Evolutionary conservation across 2,113 vertebrate species (phyloP).

Genomic region (Malurus cyaneus): DNA sequence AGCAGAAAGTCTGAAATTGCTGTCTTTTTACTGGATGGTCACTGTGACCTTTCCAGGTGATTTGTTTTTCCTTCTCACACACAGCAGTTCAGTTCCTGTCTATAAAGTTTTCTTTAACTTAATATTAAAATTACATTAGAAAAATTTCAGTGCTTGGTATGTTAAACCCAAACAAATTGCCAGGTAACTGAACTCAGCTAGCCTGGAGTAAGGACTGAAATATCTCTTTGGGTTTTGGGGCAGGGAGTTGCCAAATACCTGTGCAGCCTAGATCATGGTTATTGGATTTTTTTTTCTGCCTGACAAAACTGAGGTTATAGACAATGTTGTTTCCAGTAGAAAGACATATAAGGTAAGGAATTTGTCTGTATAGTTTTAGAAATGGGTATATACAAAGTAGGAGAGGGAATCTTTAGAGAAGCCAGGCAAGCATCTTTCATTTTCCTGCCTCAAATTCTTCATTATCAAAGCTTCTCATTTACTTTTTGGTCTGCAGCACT

Average conservation of each 20-base stretch:
- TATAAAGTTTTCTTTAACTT: background rate
- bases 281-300: background rate
- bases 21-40: background rate
- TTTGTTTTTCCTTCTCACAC: background rate
- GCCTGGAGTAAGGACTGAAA: background rate
- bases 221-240: background rate
- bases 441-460: background rate
- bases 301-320: background rate
- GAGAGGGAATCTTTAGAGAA: background rate
- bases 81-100: background rate
- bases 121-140: background rate
- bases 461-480: constrained; percentile 2
- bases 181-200: background rate
- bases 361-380: background rate
- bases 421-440: background rate
- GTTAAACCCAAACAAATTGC: background rate
- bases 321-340: background rate
- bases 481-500: background rate
- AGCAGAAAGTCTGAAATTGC: background rate
- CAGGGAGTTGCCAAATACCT: background rate
- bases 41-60: background rate
- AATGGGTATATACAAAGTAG: background rate
- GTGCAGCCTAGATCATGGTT: background rate
- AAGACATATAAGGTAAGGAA: background rate
- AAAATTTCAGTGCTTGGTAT: background rate